Conservation (phyloP, 2,888 invertebrate species). For the Drosophila diplacantha region DNA sequence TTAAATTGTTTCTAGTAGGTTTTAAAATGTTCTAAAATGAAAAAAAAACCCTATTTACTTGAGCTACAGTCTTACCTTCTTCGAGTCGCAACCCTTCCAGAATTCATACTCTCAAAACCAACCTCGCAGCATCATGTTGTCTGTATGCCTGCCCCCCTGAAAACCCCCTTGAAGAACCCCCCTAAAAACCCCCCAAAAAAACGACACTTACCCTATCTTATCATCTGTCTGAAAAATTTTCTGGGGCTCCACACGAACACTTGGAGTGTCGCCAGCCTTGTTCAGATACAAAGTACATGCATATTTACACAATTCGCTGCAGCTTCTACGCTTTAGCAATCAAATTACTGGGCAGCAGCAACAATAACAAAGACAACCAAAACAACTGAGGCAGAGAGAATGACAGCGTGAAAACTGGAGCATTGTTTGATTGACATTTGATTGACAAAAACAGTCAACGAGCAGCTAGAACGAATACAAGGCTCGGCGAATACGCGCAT, state of each 20-base stretch:
- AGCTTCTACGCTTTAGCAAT: conserved; percentile 71
- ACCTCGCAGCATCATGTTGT: conserved; percentile 4
- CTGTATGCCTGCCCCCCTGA: neutral
- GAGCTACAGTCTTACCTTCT: neutral
- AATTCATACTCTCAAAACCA: neutral
- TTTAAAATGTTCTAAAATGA: too few species aligned
- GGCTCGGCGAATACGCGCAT: conserved; percentile 12
- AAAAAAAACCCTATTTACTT: neutral
- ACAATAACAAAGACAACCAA: conserved; percentile 2
- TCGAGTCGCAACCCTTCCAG: neutral
- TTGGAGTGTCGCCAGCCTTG: conserved; percentile 34
- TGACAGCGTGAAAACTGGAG: conserved; percentile 50
- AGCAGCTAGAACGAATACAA: conserved; percentile 19
- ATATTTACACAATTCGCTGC: conserved; percentile 68
- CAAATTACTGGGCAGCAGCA: conserved; percentile 62
- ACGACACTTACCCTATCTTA: conserved; percentile 52
- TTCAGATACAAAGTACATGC: conserved; percentile 64
- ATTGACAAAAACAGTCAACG: conserved; percentile 57
- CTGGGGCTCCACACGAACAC: conserved; percentile 15
- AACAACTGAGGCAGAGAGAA: conserved; percentile 14
- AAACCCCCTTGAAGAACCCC: neutral
- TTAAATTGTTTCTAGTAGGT: neutral
- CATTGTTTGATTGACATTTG: conserved; percentile 68
- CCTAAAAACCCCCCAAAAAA: neutral
- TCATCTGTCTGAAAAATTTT: conserved; percentile 39